Percentiles rank a stretch among this genome's conserved stretches.
These are phyloP conservation scores for Meta bourneti DNA, from an alignment of 2,888 invertebrate genomes.

Conservation along the genomic window DNA sequence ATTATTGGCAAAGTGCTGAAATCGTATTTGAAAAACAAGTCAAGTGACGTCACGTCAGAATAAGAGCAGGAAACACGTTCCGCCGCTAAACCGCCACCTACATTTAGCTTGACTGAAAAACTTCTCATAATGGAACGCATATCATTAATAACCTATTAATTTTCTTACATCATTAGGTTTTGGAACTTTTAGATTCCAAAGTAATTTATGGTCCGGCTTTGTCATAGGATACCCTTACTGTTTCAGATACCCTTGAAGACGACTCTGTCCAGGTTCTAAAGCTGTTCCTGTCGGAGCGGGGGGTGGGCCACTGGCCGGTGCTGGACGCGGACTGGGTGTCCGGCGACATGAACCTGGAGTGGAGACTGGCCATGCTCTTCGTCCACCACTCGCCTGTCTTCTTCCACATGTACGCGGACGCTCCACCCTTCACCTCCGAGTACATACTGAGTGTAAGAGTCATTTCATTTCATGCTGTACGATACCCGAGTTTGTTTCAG, in stretches of 20 bases:
- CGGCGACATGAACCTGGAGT: conserved; percentile 71
- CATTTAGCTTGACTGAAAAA: too few species aligned
- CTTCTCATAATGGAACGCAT: too few species aligned
- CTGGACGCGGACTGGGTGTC: conserved; percentile 66
- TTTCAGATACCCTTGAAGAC: conserved; percentile 70
- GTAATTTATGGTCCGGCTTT: too few species aligned
- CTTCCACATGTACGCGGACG: conserved; percentile 72
- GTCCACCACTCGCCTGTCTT: conserved; percentile 72
- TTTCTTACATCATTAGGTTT: too few species aligned
- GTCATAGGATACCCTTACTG: background rate
- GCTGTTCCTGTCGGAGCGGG: conserved; percentile 61
- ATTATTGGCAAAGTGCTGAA: too few species aligned
- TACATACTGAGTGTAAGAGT: conserved; percentile 68
- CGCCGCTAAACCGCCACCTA: too few species aligned
- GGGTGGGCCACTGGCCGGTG: conserved; percentile 72
- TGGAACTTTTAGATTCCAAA: too few species aligned
- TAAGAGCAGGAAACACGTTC: too few species aligned
- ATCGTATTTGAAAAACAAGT: too few species aligned
- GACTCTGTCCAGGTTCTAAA: conserved; percentile 67
- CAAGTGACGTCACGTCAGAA: too few species aligned
- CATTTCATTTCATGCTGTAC: background rate
- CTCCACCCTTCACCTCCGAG: conserved; percentile 38
- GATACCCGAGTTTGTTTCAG: too few species aligned
- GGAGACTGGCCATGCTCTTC: conserved; percentile 72
- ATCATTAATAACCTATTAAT: too few species aligned